Conservation (phyloP, 2,888 invertebrate species). For the Melinaea menophilus region DNA sequence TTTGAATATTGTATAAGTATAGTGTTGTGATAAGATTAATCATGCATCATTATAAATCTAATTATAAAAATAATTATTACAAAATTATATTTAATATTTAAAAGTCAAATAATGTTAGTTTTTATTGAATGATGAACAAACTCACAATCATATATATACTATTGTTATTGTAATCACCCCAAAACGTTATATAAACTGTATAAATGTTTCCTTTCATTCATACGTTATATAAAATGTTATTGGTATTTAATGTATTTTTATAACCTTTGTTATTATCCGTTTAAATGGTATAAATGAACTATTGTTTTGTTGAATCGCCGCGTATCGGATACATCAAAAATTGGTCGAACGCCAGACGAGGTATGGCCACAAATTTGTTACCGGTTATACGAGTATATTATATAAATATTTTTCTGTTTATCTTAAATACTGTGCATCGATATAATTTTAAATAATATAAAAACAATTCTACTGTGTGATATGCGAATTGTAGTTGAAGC, state of each 20-base stretch:
- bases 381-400: conserved; percentile 17
- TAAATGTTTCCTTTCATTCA: no score
- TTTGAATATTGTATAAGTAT: no score
- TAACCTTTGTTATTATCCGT: conserved; percentile 2
- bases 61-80: no score
- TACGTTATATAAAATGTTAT: background rate
- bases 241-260: background rate
- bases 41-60: no score
- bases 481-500: conserved; percentile 22
- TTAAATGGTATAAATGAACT: background rate
- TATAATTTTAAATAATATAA: background rate
- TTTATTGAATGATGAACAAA: background rate
- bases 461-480: conserved; percentile 24
- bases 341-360: conserved; percentile 18
- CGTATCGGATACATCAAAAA: conserved; percentile 14
- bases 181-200: no score
- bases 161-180: no score
- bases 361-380: conserved; percentile 19
- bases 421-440: background rate
- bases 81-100: no score
- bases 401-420: background rate
- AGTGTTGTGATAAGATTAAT: no score
- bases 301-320: conserved; percentile 1
- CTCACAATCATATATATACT: no score
- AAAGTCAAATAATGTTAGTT: background rate